Conservation (phyloP, 2,113 vertebrate genomes). For the Xyrauchen texanus region DNA sequence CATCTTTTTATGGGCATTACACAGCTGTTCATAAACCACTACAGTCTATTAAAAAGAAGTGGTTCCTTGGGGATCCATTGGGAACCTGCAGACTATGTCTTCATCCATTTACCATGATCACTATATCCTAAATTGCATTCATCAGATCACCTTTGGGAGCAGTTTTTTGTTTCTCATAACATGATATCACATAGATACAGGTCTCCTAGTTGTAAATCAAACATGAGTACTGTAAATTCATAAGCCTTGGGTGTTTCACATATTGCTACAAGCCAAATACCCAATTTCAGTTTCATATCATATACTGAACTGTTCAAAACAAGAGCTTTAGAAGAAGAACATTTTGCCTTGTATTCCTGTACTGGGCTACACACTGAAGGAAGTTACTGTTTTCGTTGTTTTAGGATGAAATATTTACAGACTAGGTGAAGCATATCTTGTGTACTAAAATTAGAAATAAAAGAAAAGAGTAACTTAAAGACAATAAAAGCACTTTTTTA, state of each 20-base stretch:
- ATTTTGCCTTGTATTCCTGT: neutral
- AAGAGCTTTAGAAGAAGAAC: neutral
- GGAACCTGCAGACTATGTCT: no score
- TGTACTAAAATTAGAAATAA: neutral
- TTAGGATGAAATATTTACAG: constrained; percentile 14
- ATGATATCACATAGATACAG: neutral
- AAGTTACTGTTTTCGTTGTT: constrained; percentile 2
- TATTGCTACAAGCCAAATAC: neutral
- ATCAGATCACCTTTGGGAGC: neutral
- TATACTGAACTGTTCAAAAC: neutral
- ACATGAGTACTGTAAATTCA: no score
- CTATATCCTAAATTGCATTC: no score
- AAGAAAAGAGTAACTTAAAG: constrained; percentile 6
- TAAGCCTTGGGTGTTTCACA: neutral
- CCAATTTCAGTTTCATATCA: neutral
- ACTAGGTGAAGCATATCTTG: constrained; percentile 1
- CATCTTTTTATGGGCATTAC: no score
- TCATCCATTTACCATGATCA: no score
- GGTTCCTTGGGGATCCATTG: no score
- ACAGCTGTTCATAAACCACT: no score
- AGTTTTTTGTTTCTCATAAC: neutral
- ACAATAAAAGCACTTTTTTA: constrained; percentile 37
- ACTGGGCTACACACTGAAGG: neutral
- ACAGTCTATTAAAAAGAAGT: no score
- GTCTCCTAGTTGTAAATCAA: no score